These are phyloP conservation scores for Hetaerina americana DNA, from an alignment of 1,140 invertebrate genomes.

Conservation along the genomic window DNA sequence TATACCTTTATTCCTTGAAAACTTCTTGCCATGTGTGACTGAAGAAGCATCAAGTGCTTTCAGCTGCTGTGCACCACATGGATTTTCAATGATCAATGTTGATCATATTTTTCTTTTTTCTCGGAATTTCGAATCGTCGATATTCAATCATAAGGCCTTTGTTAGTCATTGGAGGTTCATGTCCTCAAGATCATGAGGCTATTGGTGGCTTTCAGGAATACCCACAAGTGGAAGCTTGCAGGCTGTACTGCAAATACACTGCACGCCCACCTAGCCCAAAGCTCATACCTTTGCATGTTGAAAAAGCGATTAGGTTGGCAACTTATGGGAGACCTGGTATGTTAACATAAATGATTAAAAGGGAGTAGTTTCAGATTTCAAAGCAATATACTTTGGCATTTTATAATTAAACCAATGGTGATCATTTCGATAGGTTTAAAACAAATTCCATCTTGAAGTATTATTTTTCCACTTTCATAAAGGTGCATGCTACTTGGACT, in stretches of 20 bases:
- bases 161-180: conserved; percentile 80
- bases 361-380: conserved; percentile 10
- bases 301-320: conserved; percentile 75
- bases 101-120: not conserved
- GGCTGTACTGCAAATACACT: conserved; percentile 80
- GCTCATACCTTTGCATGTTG: conserved; percentile 80
- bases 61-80: too few species aligned
- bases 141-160: conserved; percentile 58
- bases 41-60: too few species aligned
- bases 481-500: conserved; percentile 76
- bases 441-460: too few species aligned
- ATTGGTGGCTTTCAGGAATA: conserved; percentile 94
- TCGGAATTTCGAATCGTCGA: not conserved
- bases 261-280: conserved; percentile 67
- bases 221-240: conserved; percentile 62
- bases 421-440: too few species aligned
- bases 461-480: too few species aligned
- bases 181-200: conserved; percentile 79
- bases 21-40: too few species aligned
- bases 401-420: too few species aligned
- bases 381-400: too few species aligned
- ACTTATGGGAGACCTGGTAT: conserved; percentile 71
- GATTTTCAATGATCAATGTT: not conserved
- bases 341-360: conserved; percentile 41
- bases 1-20: too few species aligned